A percentile compares a stretch with the other conserved stretches of the same genome.
Conservation (phyloP, 2,888 invertebrate genomes). For the Tinea trinotella region DNA sequence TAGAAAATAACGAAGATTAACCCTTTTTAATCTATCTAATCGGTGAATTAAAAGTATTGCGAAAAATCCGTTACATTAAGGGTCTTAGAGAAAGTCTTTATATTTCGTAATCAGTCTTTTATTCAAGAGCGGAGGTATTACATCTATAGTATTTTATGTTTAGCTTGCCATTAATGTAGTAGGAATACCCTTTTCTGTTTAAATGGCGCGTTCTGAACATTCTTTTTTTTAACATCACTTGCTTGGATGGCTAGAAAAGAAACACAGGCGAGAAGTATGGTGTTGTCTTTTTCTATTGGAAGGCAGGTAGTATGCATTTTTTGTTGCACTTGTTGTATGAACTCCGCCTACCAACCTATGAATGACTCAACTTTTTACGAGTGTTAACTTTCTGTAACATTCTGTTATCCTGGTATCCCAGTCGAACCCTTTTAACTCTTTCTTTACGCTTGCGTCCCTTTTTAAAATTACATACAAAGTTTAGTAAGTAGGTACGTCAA, state of each 20-base stretch:
- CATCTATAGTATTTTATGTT: background rate
- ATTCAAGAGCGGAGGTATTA: no score
- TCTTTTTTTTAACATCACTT: background rate
- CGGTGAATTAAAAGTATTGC: no score
- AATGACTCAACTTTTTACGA: background rate
- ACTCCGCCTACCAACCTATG: background rate
- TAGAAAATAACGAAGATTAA: background rate
- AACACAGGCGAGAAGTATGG: background rate
- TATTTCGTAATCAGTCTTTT: no score
- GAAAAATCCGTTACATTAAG: no score
- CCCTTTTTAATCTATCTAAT: no score
- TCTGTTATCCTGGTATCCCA: slow-evolving; percentile 16
- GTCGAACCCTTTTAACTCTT: slow-evolving; percentile 19
- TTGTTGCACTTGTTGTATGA: background rate
- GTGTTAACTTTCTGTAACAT: background rate
- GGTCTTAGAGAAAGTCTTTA: no score
- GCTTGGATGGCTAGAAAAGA: no score
- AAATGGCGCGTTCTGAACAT: background rate
- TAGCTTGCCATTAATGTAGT: background rate
- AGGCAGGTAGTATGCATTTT: background rate
- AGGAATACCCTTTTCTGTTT: background rate
- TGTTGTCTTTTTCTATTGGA: background rate
- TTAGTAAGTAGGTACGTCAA: no score
- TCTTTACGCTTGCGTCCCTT: no score
- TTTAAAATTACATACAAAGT: no score